Base-by-base conservation (phyloP, 2,888 invertebrate species). In the Micropterix aruncella region DNA sequence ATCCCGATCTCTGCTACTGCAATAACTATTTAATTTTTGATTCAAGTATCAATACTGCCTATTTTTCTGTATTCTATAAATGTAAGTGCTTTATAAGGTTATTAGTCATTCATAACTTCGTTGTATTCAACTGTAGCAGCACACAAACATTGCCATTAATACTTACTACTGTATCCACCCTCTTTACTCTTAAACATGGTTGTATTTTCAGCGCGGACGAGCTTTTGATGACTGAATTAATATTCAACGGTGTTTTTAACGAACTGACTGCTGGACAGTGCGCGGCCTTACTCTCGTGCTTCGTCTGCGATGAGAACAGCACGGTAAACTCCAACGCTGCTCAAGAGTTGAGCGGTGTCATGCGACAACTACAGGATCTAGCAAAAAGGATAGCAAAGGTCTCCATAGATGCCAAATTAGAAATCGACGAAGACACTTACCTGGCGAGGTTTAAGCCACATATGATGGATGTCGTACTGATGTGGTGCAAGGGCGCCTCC, bases 161-260 rank as follows among this genome's bases (percentile, higher is more conserved):
- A n/a, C n/a, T n/a, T n/a, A n/a, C n/a, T n/a, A n/a, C n/a, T n/a
- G n/a, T n/a, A n/a, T n/a, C n/a, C n/a, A n/a, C n/a, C n/a, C n/a
- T n/a, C n/a, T n/a, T n/a, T n/a, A n/a, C n/a, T n/a, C n/a, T n/a
- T n/a, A n/a, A n/a, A n/a, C n/a, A n/a, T n/a, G n/a, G n/a, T n/a
- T n/a, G n/a, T n/a, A 43, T 48, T 57, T 59, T 2, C 60, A 86
- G 88, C 44, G 87, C 92, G 1, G 99, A 99, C 66, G 99, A 99
- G 65, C 66, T 99, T 15, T 70, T 99, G 3, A 75, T 99, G 56
- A 99, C 99, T 0, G 99, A 99, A 73, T 79, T 99, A 83, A 83
- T 99, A 46, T 97, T 99, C 66, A 94, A 95, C 65, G 96, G 96
- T 37, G 80, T 93, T 16, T 99, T 99, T 66, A 94, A 89, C 61